Percentiles rank a stretch among this genome's conserved stretches.
These are phyloP conservation scores for Eilema depressum DNA, from an alignment of 2,888 invertebrate species.

Conservation along the genomic window DNA sequence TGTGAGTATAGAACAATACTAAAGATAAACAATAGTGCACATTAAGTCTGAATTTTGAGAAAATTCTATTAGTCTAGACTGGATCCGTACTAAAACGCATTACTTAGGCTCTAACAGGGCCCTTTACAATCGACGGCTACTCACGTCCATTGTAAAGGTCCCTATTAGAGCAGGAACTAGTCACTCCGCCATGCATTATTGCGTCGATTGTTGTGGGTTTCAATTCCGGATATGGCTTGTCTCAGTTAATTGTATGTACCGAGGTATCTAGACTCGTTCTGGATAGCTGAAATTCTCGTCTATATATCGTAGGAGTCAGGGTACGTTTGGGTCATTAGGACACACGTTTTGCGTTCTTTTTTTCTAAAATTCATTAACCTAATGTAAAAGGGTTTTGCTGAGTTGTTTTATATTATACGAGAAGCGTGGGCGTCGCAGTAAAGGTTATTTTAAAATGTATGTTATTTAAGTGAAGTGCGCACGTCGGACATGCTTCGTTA, in stretches of 20 bases:
- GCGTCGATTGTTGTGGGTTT: background rate
- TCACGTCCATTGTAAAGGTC: background rate
- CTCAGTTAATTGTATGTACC: background rate
- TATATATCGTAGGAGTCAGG: background rate
- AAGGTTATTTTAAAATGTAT: background rate
- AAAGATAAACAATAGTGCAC: no score
- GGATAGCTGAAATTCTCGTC: background rate
- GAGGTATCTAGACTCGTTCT: background rate
- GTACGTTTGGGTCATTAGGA: no score
- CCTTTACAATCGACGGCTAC: background rate
- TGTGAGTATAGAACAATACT: background rate
- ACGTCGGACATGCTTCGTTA: constrained; percentile 5
- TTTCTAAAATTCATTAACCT: background rate
- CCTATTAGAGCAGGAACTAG: background rate
- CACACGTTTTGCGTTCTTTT: background rate
- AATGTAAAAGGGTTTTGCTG: no score
- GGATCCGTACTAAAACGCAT: background rate
- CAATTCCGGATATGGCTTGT: background rate
- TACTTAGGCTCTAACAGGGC: background rate
- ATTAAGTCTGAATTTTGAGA: background rate
- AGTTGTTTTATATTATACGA: background rate
- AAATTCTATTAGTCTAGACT: background rate
- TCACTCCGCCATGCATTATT: background rate
- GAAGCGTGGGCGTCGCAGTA: background rate
- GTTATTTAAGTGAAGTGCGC: background rate